Evolutionary conservation across 2,888 invertebrate species (phyloP), one percentile per base, ranked within the genome.

Genomic region (Euplagia quadripunctaria): DNA sequence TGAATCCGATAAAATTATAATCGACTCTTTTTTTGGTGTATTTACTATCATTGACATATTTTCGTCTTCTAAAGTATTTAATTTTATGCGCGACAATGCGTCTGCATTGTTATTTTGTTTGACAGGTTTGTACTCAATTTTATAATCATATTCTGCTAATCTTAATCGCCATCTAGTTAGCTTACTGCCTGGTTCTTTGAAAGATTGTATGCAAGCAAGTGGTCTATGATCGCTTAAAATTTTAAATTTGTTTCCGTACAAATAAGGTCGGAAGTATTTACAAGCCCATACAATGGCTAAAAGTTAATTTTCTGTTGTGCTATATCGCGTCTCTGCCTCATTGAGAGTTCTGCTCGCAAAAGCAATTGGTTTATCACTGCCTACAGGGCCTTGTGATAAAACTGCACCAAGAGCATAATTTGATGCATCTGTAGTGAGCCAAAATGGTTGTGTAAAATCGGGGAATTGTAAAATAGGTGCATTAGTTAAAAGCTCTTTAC

Each of bases 361-460:
- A 14, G 66, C 66, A n/a, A 66, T 51, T 7, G 66, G 66, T 31
- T 66, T 66, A n/a, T 66, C 66, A 4, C 17, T n/a, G 1, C 66
- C 66, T 20, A 66, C 14, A 20, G 51, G 17, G 16, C 66, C 66
- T 49, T 66, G 66, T 66, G 66, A 66, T 20, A 66, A 14, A 17
- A 64, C 64, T 31, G 64, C 64, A 6, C 64, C 64, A 3, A 64
- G 12, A 14, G 58, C 58, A 58, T 11, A 41, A 43, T 43, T 68
- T 9, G 58, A 14, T 71, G 78, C 75, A 80, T 64, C 64, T 42
- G 64, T 64, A 17, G 64, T 64, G 9, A 64, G n/a, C 42, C 43
- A 42, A 43, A 64, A 64, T 3, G 11, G 11, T n/a, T 64, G 12
- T 43, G 11, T 43, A 31, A 64, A 64, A n/a, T 43, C 64, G 43